Conservation (phyloP, 2,888 invertebrate genomes). For the Zonitis immaculata region DNA sequence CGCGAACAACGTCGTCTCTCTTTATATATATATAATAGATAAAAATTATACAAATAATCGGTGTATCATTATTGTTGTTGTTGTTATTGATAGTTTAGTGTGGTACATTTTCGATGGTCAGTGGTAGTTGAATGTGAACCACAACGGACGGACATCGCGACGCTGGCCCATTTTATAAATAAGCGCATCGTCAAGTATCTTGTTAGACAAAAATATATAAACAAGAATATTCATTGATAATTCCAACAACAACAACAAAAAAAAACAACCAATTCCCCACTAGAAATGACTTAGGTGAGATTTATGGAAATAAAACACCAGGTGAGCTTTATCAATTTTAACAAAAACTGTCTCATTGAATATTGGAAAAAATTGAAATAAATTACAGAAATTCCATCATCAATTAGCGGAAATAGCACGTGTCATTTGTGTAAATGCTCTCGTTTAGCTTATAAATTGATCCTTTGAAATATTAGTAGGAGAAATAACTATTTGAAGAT, state of each 20-base stretch:
- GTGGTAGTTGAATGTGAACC: neutral
- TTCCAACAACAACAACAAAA: too few relatives aligned
- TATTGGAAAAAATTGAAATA: too few relatives aligned
- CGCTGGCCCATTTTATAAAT: neutral
- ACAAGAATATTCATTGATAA: too few relatives aligned
- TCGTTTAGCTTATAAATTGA: neutral
- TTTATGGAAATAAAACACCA: slow-evolving; percentile 14
- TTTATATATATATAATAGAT: slow-evolving; percentile 11
- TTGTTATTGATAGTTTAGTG: slow-evolving; percentile 14
- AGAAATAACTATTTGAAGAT: slow-evolving; percentile 10
- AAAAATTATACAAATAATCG: neutral
- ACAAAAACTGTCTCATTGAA: too few relatives aligned
- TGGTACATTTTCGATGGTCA: slow-evolving; percentile 15
- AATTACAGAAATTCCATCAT: neutral
- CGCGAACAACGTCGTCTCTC: slow-evolving; percentile 29
- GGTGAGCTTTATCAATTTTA: neutral
- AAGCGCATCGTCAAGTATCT: neutral
- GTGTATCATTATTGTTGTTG: slow-evolving; percentile 20
- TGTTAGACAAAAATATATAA: neutral
- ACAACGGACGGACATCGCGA: neutral
- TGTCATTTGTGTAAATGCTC: slow-evolving; percentile 7
- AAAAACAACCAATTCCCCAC: neutral
- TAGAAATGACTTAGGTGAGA: slow-evolving; percentile 12
- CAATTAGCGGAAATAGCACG: slow-evolving; percentile 8
- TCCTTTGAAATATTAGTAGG: neutral